Percentiles rank a stretch among this genome's conserved stretches.
Conservation (phyloP, 2,113 vertebrate species). For the Leptodactylus fuscus region DNA sequence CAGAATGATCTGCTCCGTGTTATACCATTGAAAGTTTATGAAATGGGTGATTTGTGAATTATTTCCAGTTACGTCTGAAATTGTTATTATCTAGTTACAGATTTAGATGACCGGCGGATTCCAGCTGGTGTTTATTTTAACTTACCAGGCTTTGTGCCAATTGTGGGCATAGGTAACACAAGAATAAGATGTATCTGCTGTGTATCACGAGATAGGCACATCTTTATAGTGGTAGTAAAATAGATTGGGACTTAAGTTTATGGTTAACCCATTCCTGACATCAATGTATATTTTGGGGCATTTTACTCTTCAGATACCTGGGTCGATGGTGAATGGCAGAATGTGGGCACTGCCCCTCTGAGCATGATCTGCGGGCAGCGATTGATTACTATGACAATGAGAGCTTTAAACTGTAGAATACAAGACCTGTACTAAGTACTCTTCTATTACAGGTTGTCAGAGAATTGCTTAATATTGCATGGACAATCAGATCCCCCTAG, state of each 20-base stretch:
- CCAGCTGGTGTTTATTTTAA: not conserved
- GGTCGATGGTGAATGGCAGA: too few relatives aligned
- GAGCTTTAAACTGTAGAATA: too few relatives aligned
- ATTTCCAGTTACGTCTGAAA: not conserved
- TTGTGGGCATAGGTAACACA: not conserved
- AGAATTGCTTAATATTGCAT: too few relatives aligned
- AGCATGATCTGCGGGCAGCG: too few relatives aligned
- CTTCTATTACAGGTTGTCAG: too few relatives aligned
- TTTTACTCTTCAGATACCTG: too few relatives aligned
- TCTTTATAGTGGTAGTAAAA: not conserved
- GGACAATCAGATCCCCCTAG: too few relatives aligned
- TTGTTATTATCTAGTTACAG: constrained; percentile 17
- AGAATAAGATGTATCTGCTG: not conserved
- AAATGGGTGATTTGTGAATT: constrained; percentile 7
- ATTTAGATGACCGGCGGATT: not conserved
- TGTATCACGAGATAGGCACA: not conserved
- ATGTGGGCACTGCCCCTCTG: too few relatives aligned
- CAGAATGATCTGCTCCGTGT: not conserved
- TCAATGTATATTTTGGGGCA: too few relatives aligned
- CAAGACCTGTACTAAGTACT: too few relatives aligned
- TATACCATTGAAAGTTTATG: not conserved
- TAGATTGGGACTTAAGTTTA: not conserved
- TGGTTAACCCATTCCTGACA: too few relatives aligned
- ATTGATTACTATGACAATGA: too few relatives aligned
- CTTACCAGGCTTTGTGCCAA: not conserved